Percentiles rank a stretch among this genome's conserved stretches.
phyloP scores from a whole-genome alignment of 1,140 invertebrate genomes.

The Aphidius ervi region DNA sequence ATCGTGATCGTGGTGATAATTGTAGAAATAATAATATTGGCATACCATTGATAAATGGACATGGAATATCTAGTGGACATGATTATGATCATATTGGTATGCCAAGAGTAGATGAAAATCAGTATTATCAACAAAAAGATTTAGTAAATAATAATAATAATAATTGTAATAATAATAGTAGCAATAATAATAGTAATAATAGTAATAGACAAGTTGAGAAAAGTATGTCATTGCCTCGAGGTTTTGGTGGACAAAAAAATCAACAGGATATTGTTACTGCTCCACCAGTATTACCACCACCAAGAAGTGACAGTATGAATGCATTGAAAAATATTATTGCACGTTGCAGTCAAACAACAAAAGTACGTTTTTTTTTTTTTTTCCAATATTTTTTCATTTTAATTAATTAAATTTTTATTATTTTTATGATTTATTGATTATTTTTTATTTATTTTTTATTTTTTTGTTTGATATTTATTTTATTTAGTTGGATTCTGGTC shows the following conservation, averaged over 20 bases:
- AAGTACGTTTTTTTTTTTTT: background rate
- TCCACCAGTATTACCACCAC: constrained; percentile 45
- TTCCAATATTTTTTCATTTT: too few relatives aligned
- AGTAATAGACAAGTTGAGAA: constrained; percentile 37
- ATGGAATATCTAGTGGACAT: constrained; percentile 8
- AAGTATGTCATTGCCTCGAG: constrained; percentile 51
- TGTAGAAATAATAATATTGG: constrained; percentile 53
- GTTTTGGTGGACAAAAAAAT: constrained; percentile 45
- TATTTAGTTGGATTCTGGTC: too few relatives aligned
- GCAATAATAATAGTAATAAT: background rate
- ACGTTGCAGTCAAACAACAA: background rate
- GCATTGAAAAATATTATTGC: constrained; percentile 48
- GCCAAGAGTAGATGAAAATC: constrained; percentile 36
- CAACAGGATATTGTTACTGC: constrained; percentile 34
- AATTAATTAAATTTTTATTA: too few relatives aligned
- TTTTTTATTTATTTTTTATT: too few relatives aligned
- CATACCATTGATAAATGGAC: constrained; percentile 49
- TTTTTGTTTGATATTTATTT: too few relatives aligned
- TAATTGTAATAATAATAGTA: background rate
- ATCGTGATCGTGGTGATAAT: constrained; percentile 60
- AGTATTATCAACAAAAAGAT: constrained; percentile 37
- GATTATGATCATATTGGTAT: too few relatives aligned
- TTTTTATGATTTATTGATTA: too few relatives aligned
- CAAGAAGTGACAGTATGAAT: constrained; percentile 50
- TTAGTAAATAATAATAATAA: constrained; percentile 31